A percentile compares a stretch with the other conserved stretches of the same genome.
These are phyloP conservation scores for Bufotes viridis DNA, from an alignment of 2,797 vertebrate genomes.

Conservation along the genomic window DNA sequence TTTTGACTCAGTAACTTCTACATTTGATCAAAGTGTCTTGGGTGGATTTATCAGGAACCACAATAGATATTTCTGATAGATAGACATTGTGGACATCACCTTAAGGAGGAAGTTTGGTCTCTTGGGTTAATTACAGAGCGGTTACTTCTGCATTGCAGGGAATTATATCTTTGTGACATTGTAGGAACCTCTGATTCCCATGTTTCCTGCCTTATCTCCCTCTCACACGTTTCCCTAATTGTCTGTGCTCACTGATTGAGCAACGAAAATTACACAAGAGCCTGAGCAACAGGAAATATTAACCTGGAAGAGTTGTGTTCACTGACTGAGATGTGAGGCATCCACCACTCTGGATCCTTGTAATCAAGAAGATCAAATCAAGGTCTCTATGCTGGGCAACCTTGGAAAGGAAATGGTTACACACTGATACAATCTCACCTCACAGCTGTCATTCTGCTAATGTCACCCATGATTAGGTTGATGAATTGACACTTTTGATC, in stretches of 20 bases:
- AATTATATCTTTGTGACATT: not conserved
- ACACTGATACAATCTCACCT: constrained; percentile 29
- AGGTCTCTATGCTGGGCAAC: not conserved
- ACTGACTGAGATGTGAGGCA: not conserved
- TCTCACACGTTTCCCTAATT: constrained; percentile 38
- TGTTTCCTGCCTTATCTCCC: constrained; percentile 54
- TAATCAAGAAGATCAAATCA: constrained; percentile 21
- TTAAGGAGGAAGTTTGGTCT: not conserved
- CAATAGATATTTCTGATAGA: not conserved
- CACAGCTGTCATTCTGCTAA: constrained; percentile 14
- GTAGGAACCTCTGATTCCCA: constrained; percentile 37
- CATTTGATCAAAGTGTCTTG: not conserved
- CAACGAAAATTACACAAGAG: constrained; percentile 11
- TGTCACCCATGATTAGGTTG: constrained; percentile 28
- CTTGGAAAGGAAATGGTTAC: constrained; percentile 36
- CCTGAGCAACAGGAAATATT: constrained; percentile 13
- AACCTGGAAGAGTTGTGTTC: not conserved
- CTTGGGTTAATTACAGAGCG: constrained; percentile 23
- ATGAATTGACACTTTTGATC: constrained; percentile 38
- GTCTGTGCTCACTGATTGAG: constrained; percentile 48
- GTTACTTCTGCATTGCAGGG: constrained; percentile 1
- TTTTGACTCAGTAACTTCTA: not conserved
- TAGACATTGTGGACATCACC: not conserved
- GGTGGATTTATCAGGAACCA: not conserved
- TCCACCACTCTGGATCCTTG: not conserved